Base-by-base conservation (phyloP, 2,888 invertebrate genomes). In the Arctia plantaginis region DNA sequence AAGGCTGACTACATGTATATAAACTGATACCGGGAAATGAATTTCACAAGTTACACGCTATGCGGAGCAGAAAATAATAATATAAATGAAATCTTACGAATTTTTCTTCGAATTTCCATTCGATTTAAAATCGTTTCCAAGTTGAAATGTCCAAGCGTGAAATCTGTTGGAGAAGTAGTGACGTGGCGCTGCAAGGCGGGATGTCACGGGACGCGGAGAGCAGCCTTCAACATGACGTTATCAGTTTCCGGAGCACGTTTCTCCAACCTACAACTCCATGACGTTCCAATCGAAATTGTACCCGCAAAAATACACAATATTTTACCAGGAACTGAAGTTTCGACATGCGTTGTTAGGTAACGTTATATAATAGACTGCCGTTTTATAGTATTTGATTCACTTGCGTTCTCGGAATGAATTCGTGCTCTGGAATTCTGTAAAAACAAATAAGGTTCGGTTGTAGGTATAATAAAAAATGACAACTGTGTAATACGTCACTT, bases 121-220 rank as follows among this genome's bases (percentile, higher is more conserved):
- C 75, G 75, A 80, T 77, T 81, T 78, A 76, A 78, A 83, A 81
- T 75, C 12, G 77, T 66, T 77, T 39, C 41, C 44, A 80, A 83
- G 74, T 74, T 76, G 71, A 85, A 82, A 83, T 78, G 73, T 76
- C 78, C 78, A 82, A 82, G 77, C 78, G 80, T 85, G 73, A 82
- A 85, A 83, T 78, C 73, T 77, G 73, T 72, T 74, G 74, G 66
- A 47, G 67, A 35, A 67, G 68, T 68, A 69, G 27, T 33, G 3
- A 20, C 72, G 70, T 18, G 13, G 33, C 41, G 7, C 30, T 20
- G 41, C 64, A 67, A 27, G 7, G 66, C 35, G 65, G 64, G 44
- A 39, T 39, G 62, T 27, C 69, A 20, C 18, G 18, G 65, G 67
- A 66, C 35, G 47, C 47, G 39, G 66, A 30, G 33, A 30, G 33